Evolutionary conservation across 2,797 vertebrate species (phyloP).

Genomic region (Gymnodraco acuticeps): DNA sequence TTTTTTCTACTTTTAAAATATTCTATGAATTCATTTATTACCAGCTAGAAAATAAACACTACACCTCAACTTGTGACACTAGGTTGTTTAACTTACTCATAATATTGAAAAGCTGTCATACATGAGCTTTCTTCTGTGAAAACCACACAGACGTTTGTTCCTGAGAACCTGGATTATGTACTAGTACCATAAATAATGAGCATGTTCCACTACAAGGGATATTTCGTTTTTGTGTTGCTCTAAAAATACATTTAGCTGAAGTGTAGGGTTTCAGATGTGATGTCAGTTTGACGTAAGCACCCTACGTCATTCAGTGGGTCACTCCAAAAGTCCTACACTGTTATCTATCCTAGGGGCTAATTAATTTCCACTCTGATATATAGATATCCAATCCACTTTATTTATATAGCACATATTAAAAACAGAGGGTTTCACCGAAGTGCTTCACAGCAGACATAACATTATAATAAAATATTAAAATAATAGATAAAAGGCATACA

Average conservation of each 20-base stretch:
- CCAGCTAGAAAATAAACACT: neutral
- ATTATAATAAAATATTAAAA: no score
- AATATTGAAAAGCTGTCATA: neutral
- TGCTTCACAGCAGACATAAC: no score
- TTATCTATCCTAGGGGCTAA: neutral
- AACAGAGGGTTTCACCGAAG: no score
- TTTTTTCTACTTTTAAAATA: neutral
- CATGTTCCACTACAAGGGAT: neutral
- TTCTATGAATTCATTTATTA: neutral
- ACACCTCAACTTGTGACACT: neutral
- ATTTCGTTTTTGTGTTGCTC: no score
- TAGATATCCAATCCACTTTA: neutral
- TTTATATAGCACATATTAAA: no score
- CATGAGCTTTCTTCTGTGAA: neutral
- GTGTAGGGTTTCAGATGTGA: neutral
- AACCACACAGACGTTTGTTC: constrained; percentile 4
- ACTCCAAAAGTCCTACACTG: neutral
- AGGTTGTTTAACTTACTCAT: neutral
- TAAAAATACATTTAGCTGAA: neutral
- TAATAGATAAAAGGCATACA: no score
- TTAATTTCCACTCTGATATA: neutral
- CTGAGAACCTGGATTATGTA: neutral
- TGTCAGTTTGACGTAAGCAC: neutral
- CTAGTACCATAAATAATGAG: neutral
- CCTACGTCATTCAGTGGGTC: neutral